These are phyloP conservation scores for Saxidomus purpurata DNA, from an alignment of 1,140 invertebrate species.

Conservation along the genomic window DNA sequence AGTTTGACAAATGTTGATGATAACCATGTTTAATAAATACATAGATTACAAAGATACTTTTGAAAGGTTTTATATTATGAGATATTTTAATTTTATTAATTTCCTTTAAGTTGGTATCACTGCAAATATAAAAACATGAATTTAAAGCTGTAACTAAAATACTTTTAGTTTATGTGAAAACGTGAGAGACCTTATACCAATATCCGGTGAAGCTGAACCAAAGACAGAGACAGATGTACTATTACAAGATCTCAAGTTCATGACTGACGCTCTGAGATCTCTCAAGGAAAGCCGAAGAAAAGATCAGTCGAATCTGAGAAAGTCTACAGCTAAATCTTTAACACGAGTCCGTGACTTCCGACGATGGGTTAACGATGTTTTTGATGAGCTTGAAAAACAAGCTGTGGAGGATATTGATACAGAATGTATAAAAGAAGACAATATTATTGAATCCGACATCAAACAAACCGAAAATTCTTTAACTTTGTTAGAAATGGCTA, in stretches of 20 bases:
- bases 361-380: not conserved
- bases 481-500: not conserved
- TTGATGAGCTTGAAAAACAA: slow-evolving; percentile 39
- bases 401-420: slow-evolving; percentile 46
- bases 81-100: no score
- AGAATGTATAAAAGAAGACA: slow-evolving; percentile 39
- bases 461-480: not conserved
- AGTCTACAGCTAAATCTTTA: slow-evolving; percentile 14
- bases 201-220: not conserved
- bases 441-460: slow-evolving; percentile 12
- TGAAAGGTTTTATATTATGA: no score
- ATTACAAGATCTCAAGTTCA: not conserved
- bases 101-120: no score
- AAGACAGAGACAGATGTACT: not conserved
- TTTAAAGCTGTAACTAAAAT: no score
- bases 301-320: not conserved
- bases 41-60: no score
- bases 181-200: not conserved
- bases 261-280: not conserved
- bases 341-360: slow-evolving; percentile 27
- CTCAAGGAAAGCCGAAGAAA: not conserved
- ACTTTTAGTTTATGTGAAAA: slow-evolving; percentile 9
- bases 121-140: no score
- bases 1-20: no score
- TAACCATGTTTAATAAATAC: no score